Percentiles rank a stretch among this genome's conserved stretches.
Conservation (phyloP, 1,140 invertebrate genomes). For the Octopus bimaculoides region DNA sequence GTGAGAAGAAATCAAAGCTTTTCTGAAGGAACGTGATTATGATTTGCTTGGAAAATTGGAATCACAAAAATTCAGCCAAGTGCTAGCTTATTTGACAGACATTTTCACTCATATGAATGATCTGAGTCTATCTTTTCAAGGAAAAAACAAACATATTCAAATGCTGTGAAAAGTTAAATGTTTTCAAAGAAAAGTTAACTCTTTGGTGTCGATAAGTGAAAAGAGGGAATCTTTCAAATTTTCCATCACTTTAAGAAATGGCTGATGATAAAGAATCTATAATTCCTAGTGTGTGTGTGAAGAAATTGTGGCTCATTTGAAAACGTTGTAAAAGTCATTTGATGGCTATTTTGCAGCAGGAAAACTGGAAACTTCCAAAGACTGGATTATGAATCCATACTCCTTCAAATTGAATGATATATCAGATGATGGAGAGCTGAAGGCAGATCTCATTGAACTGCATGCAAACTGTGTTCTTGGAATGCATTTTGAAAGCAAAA, state of each 20-base stretch:
- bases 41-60: slow-evolving; percentile 1
- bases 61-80: slow-evolving; percentile 9
- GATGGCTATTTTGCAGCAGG: slow-evolving; percentile 6
- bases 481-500: slow-evolving; percentile 2
- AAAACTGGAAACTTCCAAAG: slow-evolving; percentile 7
- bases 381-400: slow-evolving; percentile 5
- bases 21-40: slow-evolving; percentile 5
- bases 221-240: neutral
- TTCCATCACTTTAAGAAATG: neutral
- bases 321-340: neutral
- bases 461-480: neutral
- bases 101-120: slow-evolving; percentile 11
- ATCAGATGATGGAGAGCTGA: slow-evolving; percentile 7
- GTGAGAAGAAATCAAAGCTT: slow-evolving; percentile 1
- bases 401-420: neutral
- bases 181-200: neutral
- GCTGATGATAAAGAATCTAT: neutral
- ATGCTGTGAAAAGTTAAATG: slow-evolving; percentile 11
- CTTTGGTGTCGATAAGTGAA: neutral
- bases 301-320: too few relatives aligned
- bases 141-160: slow-evolving; percentile 11
- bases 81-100: slow-evolving; percentile 5
- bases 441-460: too few relatives aligned
- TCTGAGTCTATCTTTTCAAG: slow-evolving; percentile 9
- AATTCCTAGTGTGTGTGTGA: too few relatives aligned